Evolutionary conservation across 2,888 invertebrate genomes (phyloP).

Genomic region (Anorthoa munda): DNA sequence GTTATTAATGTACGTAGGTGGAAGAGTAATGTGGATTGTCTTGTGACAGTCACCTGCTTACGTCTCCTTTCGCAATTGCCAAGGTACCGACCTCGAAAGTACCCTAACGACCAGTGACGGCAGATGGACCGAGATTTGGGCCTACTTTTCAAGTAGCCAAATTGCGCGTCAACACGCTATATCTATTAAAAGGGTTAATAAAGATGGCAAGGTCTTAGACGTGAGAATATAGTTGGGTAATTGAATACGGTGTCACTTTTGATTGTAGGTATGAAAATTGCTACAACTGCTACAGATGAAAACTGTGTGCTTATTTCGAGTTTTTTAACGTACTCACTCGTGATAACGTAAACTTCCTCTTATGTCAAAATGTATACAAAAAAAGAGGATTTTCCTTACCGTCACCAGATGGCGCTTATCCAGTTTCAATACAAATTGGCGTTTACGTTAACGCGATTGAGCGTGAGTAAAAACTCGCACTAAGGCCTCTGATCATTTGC

Average conservation of each 20-base stretch:
- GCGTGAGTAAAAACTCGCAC: too few relatives aligned
- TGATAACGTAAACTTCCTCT: too few relatives aligned
- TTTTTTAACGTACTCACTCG: too few relatives aligned
- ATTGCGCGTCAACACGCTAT: slow-evolving; percentile 37
- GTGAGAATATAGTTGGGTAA: slow-evolving; percentile 24
- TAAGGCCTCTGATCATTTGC: neutral
- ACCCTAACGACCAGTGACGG: slow-evolving; percentile 37
- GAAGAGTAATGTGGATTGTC: slow-evolving; percentile 53
- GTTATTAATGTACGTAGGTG: slow-evolving; percentile 45
- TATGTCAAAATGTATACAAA: too few relatives aligned
- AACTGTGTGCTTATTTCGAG: too few relatives aligned
- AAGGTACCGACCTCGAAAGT: slow-evolving; percentile 59
- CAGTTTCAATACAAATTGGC: too few relatives aligned
- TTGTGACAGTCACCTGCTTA: slow-evolving; percentile 49
- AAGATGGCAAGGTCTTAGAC: slow-evolving; percentile 13
- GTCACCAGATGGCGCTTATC: too few relatives aligned
- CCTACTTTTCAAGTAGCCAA: slow-evolving; percentile 29
- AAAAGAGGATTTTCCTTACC: too few relatives aligned
- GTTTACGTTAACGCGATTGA: too few relatives aligned
- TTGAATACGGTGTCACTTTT: slow-evolving; percentile 11
- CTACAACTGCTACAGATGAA: neutral
- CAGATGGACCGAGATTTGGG: slow-evolving; percentile 34
- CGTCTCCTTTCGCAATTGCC: slow-evolving; percentile 55
- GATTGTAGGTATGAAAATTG: neutral
- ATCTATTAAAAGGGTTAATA: slow-evolving; percentile 14